Evolutionary conservation across 1,140 invertebrate species (phyloP), one percentile per base, ranked within the genome.

Genomic region (Aphaenogaster rudis): DNA sequence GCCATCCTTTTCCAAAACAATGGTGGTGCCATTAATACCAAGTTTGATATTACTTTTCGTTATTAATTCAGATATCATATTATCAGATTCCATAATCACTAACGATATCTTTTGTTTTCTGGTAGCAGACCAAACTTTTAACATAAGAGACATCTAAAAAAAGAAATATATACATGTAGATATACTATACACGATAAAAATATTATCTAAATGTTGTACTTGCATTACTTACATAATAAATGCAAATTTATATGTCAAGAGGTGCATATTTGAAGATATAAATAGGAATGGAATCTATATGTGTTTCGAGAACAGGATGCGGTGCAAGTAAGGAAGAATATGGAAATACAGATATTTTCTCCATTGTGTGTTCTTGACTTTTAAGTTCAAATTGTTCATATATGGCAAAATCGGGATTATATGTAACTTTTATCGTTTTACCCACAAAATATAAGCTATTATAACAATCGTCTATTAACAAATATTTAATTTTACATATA

Each of bases 31-130:
- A 71, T 3, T 48, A 48, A 71, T 71, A 15, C 42, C n/a, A 71
- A 71, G 67, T 6, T 71, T 71, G 11, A 3, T 48, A 11, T 71
- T 71, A 50, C 42, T 48, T 28, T 71, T 71, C 8, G n/a, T 21
- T 28, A 71, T 71, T 15, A 71, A 42, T 7, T 71, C 67, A 13
- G 42, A 28, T 28, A 71, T 13, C 21, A 71, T 71, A 21, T 71
- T 71, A 28, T 48, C 67, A 9, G 67, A 71, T 13, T 48, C 8
- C 28, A 21, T 13, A 15, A 71, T 28, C 15, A 71, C 5, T 2
- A 71, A 48, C 28, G 67, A 71, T 9, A 48, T 28, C 50, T 71
- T 71, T 15, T 71, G 45, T 28, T 71, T 71, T 71, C 67, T 71
- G 28, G 48, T 9, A 11, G 67, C 42, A 2, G 42, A 50, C 67